phyloP scores from a whole-genome alignment of 2,797 vertebrate species.

The Merluccius polli region DNA sequence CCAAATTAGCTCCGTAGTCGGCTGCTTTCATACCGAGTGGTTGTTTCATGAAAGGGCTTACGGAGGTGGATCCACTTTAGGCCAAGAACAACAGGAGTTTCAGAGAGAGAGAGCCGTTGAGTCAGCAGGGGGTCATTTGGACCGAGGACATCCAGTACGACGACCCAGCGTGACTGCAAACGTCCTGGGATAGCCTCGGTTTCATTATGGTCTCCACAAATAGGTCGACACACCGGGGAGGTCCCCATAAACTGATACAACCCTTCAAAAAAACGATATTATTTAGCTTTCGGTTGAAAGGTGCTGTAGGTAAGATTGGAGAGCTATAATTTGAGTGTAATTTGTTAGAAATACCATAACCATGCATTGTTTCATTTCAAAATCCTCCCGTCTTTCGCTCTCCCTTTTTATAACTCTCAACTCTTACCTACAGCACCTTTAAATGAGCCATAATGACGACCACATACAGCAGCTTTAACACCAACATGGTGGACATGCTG shows the following conservation, averaged over 20 bases:
- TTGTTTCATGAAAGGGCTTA: constrained; percentile 43
- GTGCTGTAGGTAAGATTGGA: too few species aligned
- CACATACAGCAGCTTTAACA: too few species aligned
- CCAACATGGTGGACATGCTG: too few species aligned
- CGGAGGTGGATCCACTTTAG: constrained; percentile 48
- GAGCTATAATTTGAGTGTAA: neutral
- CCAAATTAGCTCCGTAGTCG: constrained; percentile 28
- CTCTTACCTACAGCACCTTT: too few species aligned
- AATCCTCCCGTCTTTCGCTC: too few species aligned
- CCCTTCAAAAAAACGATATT: neutral
- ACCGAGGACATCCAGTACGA: neutral
- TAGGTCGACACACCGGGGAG: neutral
- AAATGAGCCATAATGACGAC: too few species aligned
- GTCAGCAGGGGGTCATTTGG: neutral
- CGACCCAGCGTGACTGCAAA: neutral
- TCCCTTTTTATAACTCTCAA: too few species aligned
- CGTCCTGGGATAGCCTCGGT: neutral
- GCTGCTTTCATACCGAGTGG: constrained; percentile 41
- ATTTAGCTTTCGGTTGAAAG: too few species aligned
- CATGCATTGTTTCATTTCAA: too few species aligned
- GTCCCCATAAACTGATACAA: neutral
- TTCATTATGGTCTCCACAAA: neutral
- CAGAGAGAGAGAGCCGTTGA: constrained; percentile 25
- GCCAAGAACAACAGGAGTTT: constrained; percentile 41
- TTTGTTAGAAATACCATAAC: neutral